Base-by-base conservation (phyloP, 2,797 vertebrate species). In the Danio tinwini region DNA sequence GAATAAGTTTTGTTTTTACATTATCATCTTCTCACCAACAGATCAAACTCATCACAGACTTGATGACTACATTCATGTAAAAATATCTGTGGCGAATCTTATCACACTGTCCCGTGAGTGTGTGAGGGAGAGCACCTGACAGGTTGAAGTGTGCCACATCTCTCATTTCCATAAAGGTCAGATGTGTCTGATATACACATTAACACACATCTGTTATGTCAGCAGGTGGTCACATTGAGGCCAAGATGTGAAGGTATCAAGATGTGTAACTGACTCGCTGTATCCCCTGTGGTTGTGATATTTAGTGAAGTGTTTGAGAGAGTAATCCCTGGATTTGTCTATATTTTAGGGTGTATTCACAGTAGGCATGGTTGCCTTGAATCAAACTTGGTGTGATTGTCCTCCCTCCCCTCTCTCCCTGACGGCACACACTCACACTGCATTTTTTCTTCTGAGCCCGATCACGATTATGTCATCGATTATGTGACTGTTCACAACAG, bases 121-220 rank as follows among this genome's bases (percentile, higher is more conserved):
- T 40, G n/a, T 7, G 7, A 50, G 21, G 21, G 12, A 72, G 53
- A 72, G 5, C 17, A 58, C 13, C 40, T 58, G 69, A 45, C 37
- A 40, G 47, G 75, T 13, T 74, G 7, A 13, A 62, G 47, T 42
- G 47, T 42, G 39, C 16, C 21, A 50, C 45, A 17, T 62, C 5
- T 75, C 58, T 21, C 39, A 76, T 63, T 76, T 76, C 37, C 74
- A 64, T 64, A 16, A 75, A 53, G 74, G 17, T 53, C 61, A 55
- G 59, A 52, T 2, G 13, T 9, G 9, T 72, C 39, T 47, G 45
- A 72, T 19, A 64, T 11, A 69, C n/a, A 45, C 21, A 21, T 53
- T 71, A 44, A 50, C 69, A 44, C 1, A 63, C 50, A 65, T 47
- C 44, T 50, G 37, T 45, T 44, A 5, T 5, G 61, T 55, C 37